phyloP scores from a whole-genome alignment of 2,113 vertebrate species.

The Rousettus leschenaultii region DNA sequence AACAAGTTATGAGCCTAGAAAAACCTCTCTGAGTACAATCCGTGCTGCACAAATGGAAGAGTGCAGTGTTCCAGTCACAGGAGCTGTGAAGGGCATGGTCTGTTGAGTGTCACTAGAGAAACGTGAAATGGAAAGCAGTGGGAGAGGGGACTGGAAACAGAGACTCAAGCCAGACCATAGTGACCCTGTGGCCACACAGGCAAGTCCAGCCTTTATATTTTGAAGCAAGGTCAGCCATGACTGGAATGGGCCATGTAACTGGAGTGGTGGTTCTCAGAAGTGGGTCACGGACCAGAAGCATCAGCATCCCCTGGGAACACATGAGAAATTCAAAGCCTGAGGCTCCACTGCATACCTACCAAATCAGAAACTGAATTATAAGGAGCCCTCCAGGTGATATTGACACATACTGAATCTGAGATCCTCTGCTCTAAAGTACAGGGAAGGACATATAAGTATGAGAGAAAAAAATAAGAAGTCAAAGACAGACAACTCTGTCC shows the following conservation, averaged over 20 bases:
- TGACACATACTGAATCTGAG: not conserved
- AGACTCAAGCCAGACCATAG: not conserved
- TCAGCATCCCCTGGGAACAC: not conserved
- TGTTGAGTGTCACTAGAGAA: not conserved
- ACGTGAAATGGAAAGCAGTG: not conserved
- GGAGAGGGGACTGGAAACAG: not conserved
- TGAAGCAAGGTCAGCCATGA: not conserved
- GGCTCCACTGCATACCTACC: not conserved
- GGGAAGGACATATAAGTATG: not conserved
- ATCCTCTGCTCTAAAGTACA: not conserved
- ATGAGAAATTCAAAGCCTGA: not conserved
- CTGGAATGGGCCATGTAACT: not conserved
- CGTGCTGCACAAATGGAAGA: rapidly evolving
- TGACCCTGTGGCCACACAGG: not conserved
- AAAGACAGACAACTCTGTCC: not conserved
- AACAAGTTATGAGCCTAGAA: not conserved
- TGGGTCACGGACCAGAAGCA: not conserved
- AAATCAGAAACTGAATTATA: not conserved
- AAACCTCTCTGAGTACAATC: too few relatives aligned
- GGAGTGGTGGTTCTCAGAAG: not conserved
- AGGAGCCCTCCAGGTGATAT: not conserved
- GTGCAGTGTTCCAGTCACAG: not conserved
- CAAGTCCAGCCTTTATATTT: not conserved
- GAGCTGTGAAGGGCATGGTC: not conserved
- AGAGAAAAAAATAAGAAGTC: not conserved